Evolutionary conservation across 2,888 invertebrate genomes (phyloP).

Genomic region (Polydrusus pterygomalis): DNA sequence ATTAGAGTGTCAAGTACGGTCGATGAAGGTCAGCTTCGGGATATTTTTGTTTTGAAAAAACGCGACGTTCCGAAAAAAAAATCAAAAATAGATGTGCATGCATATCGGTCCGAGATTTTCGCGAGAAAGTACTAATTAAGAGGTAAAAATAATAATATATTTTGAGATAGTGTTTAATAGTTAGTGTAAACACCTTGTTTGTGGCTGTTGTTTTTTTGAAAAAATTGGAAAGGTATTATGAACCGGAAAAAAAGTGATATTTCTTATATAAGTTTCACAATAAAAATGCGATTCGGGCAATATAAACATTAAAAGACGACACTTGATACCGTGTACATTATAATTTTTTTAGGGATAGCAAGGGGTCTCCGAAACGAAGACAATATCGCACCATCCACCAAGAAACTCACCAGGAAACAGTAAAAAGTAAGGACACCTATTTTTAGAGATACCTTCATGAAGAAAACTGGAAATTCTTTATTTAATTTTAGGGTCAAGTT

Average conservation of each 20-base stretch:
- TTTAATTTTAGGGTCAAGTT: conserved; percentile 43
- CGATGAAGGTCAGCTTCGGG: conserved; percentile 4
- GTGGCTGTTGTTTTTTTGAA: neutral
- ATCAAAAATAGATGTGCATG: conserved; percentile 54
- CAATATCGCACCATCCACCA: conserved; percentile 70
- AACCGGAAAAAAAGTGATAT: too few species aligned
- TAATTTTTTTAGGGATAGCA: conserved; percentile 76
- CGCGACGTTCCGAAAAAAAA: conserved; percentile 33
- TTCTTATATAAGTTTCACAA: too few species aligned
- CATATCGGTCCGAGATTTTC: conserved; percentile 47
- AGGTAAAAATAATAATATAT: conserved; percentile 26
- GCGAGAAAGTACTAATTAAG: conserved; percentile 3
- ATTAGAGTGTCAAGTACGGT: conserved; percentile 15
- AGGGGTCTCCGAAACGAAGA: conserved; percentile 76
- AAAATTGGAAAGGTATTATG: neutral
- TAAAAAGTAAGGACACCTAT: conserved; percentile 70
- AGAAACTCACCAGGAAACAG: conserved; percentile 72
- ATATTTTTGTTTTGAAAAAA: conserved; percentile 48
- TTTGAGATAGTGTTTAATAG: neutral
- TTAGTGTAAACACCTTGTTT: neutral
- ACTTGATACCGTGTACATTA: too few species aligned
- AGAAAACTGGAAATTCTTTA: neutral
- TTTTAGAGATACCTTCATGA: too few species aligned
- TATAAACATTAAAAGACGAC: too few species aligned
- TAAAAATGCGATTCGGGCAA: too few species aligned